Evolutionary conservation across 2,888 invertebrate genomes (phyloP), one percentile per base, ranked within the genome.

Genomic region (Timandra comae): DNA sequence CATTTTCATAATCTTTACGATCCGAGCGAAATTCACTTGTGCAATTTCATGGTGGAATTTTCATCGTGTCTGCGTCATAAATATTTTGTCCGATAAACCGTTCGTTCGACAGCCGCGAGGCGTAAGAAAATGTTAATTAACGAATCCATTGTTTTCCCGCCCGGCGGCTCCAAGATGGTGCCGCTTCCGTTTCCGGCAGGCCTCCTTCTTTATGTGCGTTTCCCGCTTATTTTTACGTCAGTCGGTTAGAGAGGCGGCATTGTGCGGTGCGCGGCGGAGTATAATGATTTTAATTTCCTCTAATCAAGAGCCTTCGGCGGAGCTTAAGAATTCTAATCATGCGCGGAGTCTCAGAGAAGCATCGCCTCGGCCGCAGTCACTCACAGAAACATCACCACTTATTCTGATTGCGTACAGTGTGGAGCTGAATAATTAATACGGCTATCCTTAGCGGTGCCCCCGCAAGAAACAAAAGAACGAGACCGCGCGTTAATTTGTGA

Each of bases 71-170:
- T 74, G 63, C 77, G 75, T 77, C 79, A 80, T 84, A 84, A 84
- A 84, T 82, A 85, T 82, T 85, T 85, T 77, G 85, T 82, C 85
- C 85, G 86, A 85, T 85, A 85, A 84, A 84, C 80, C 81, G 80
- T 86, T 80, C 76, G 82, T 84, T 84, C 86, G 85, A 84, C 84
- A 82, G 85, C 82, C 85, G 79, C 81, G 81, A 84, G 82, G 86
- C 86, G 85, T 88, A 90, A 90, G 90, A 90, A 90, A 90, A 90
- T 90, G 90, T 90, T 91, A 91, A 91, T 91, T 91, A 91, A 91
- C 89, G 89, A 89, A 87, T 86, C 89, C 88, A 91, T 91, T 91
- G 90, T 91, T 90, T 89, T 86, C 80, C 81, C 85, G 86, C 86
- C 86, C 86, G 87, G 82, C 86, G 87, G 86, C 81, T 76, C 82